phyloP scores from a whole-genome alignment of 2,113 vertebrate species.

The Blennius ocellaris region DNA sequence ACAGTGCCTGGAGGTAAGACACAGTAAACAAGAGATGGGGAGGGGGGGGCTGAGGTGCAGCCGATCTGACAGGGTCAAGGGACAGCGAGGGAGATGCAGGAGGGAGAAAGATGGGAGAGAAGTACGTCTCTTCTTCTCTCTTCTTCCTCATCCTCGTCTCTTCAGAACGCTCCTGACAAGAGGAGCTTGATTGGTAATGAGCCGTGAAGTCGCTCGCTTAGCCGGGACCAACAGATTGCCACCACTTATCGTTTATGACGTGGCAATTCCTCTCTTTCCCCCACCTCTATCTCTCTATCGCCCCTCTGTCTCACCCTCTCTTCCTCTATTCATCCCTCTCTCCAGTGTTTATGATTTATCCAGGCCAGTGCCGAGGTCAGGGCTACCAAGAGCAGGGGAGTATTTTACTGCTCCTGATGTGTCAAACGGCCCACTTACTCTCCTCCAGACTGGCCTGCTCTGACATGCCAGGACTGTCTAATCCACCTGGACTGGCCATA shows the following conservation, averaged over 20 bases:
- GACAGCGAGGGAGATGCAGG: slow-evolving; percentile 43
- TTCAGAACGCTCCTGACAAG: slow-evolving; percentile 65
- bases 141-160: slow-evolving; percentile 51
- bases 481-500: slow-evolving; percentile 59
- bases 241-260: slow-evolving; percentile 75
- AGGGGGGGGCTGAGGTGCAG: slow-evolving; percentile 62
- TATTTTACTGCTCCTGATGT: slow-evolving; percentile 73
- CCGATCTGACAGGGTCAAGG: slow-evolving; percentile 63
- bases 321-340: slow-evolving; percentile 27
- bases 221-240: slow-evolving; percentile 77
- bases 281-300: slow-evolving; percentile 33
- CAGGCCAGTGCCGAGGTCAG: slow-evolving; percentile 69
- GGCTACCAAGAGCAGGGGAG: slow-evolving; percentile 62
- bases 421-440: slow-evolving; percentile 69
- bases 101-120: slow-evolving; percentile 26
- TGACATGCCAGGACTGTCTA: slow-evolving; percentile 55
- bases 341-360: slow-evolving; percentile 76
- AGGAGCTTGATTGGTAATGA: slow-evolving; percentile 80
- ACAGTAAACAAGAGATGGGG: slow-evolving; percentile 49
- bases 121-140: slow-evolving; percentile 51
- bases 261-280: slow-evolving; percentile 37
- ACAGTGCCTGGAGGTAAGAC: slow-evolving; percentile 60
- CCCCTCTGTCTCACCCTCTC: slow-evolving; percentile 1
- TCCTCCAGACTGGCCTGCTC: slow-evolving; percentile 20
- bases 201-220: slow-evolving; percentile 76